Evolutionary conservation across 2,113 vertebrate species (phyloP).

Genomic region (Camelus dromedarius): DNA sequence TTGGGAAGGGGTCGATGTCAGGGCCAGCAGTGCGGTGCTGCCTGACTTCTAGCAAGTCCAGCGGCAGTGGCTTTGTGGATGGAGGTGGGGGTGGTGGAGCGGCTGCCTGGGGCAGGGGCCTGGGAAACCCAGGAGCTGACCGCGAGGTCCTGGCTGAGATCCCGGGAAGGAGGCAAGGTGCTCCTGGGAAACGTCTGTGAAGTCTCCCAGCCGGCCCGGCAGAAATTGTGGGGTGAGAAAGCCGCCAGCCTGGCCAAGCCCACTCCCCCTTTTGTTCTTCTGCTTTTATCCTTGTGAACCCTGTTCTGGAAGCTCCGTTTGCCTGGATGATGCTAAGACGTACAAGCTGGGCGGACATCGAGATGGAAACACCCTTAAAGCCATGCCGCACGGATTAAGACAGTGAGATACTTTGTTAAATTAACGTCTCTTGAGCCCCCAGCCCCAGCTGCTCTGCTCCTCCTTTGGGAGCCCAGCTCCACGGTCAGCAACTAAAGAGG

Average conservation of each 20-base stretch:
- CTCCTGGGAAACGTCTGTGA: not conserved
- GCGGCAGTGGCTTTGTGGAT: not conserved
- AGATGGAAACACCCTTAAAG: not conserved
- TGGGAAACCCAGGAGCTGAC: no score
- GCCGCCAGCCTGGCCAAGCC: not conserved
- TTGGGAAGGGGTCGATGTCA: not conserved
- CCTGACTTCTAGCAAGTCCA: not conserved
- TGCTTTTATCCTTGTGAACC: not conserved
- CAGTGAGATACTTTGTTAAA: no score
- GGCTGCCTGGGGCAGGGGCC: not conserved
- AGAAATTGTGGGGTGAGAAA: not conserved
- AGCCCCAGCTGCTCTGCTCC: not conserved
- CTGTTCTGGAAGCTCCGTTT: not conserved
- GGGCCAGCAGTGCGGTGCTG: not conserved
- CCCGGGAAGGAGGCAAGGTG: not conserved
- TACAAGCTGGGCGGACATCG: rapidly evolving
- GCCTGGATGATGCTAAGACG: not conserved
- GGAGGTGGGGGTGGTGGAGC: not conserved
- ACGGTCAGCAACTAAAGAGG: not conserved
- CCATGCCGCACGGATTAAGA: no score
- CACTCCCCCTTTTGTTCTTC: no score
- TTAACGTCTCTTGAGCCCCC: not conserved
- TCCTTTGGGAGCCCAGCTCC: not conserved
- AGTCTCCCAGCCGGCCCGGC: not conserved
- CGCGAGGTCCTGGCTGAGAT: not conserved